A percentile compares a stretch with the other conserved stretches of the same genome.
These are phyloP conservation scores for Leguminivora glycinivorella DNA, from an alignment of 1,140 invertebrate species.

Conservation along the genomic window DNA sequence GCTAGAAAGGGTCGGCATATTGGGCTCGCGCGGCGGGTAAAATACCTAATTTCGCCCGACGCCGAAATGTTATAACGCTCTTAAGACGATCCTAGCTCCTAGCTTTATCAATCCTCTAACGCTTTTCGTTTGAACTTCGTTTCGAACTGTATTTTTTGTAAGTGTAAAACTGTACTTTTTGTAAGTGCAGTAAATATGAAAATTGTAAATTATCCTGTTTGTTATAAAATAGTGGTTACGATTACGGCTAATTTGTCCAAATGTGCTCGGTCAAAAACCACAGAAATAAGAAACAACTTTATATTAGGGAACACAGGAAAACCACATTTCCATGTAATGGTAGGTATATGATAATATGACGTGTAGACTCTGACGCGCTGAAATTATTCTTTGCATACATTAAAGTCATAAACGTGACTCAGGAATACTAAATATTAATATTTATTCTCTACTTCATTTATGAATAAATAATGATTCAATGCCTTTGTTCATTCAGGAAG, in stretches of 20 bases:
- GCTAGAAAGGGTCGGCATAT: too few relatives aligned
- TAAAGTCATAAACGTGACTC: background rate
- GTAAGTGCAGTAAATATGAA: background rate
- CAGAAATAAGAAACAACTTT: background rate
- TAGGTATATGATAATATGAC: background rate
- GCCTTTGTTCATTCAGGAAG: background rate
- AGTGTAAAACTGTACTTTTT: too few relatives aligned
- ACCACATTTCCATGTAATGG: background rate
- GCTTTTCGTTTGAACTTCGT: too few relatives aligned
- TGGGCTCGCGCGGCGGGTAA: too few relatives aligned
- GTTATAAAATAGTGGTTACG: background rate
- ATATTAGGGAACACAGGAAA: background rate
- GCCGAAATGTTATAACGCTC: too few relatives aligned
- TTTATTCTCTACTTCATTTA: background rate
- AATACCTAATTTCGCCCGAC: too few relatives aligned
- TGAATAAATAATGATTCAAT: background rate
- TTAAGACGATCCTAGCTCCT: too few relatives aligned
- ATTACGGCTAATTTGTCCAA: background rate
- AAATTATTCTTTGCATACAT: background rate
- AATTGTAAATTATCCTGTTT: background rate
- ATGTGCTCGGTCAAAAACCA: background rate
- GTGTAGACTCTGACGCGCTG: background rate
- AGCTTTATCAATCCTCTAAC: too few relatives aligned
- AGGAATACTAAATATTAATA: background rate
- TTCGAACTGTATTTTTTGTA: too few relatives aligned